Conservation (phyloP, 2,113 vertebrate species). For the Thymallus thymallus region DNA sequence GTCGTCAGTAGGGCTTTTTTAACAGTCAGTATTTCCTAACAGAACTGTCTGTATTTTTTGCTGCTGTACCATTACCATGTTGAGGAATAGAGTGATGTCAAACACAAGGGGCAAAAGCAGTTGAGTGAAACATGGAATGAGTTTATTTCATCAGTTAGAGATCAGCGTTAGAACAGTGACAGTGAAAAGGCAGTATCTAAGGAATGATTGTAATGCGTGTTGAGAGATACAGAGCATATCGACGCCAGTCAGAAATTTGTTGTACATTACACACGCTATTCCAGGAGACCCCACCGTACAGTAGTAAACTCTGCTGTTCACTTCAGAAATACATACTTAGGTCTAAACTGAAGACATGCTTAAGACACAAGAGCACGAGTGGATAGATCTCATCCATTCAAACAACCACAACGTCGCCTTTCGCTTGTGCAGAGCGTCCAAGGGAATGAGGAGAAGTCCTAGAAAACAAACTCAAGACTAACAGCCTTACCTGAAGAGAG, state of each 20-base stretch:
- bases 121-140: slow-evolving; percentile 61
- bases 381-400: slow-evolving; percentile 11
- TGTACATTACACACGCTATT: slow-evolving; percentile 25
- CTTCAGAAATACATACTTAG: slow-evolving; percentile 42
- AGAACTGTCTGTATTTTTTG: neutral
- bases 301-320: slow-evolving; percentile 17
- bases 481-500: slow-evolving; percentile 13
- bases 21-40: neutral
- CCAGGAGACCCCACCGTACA: slow-evolving; percentile 3
- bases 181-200: slow-evolving; percentile 54
- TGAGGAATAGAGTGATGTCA: neutral
- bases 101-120: neutral
- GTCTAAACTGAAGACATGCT: neutral
- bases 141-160: slow-evolving; percentile 80
- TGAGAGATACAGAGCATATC: slow-evolving; percentile 31
- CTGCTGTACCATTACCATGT: neutral
- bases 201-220: slow-evolving; percentile 46
- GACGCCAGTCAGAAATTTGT: slow-evolving; percentile 16
- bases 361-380: neutral
- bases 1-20: neutral
- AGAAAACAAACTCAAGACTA: slow-evolving; percentile 13
- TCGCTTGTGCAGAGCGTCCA: neutral
- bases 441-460: neutral
- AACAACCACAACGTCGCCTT: neutral
- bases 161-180: slow-evolving; percentile 72